phyloP scores from a whole-genome alignment of 2,888 invertebrate species.

The Orthonychiurus folsomi region DNA sequence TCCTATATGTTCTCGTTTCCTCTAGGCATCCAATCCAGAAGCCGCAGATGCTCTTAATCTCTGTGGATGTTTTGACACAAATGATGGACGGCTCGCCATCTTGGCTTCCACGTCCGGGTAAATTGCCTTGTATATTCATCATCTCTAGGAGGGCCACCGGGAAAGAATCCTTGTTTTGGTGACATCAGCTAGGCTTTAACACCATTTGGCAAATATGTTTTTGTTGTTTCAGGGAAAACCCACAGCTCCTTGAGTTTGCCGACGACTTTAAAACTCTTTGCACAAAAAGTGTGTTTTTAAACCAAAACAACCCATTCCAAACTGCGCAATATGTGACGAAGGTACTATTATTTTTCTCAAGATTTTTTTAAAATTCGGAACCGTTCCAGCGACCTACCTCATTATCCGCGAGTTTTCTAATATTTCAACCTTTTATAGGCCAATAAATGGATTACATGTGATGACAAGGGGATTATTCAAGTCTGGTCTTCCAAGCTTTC shows the following conservation, averaged over 20 bases:
- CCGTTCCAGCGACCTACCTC: background rate
- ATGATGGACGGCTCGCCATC: constrained; percentile 11
- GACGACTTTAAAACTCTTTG: background rate
- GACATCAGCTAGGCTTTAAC: background rate
- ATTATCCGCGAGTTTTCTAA: too few relatives aligned
- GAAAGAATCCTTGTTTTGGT: too few relatives aligned
- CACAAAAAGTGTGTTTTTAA: background rate
- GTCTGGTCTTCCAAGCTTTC: constrained; percentile 20
- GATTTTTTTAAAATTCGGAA: background rate
- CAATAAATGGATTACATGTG: constrained; percentile 31
- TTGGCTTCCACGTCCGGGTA: constrained; percentile 10
- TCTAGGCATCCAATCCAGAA: too few relatives aligned
- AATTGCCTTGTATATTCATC: background rate
- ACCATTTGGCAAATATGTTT: too few relatives aligned
- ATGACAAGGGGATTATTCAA: constrained; percentile 27
- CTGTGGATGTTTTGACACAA: constrained; percentile 10
- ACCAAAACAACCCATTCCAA: background rate
- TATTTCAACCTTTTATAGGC: constrained; percentile 9
- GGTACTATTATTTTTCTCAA: too few relatives aligned
- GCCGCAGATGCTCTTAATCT: constrained; percentile 28
- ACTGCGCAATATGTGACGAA: background rate
- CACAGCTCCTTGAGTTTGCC: background rate
- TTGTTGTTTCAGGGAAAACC: background rate
- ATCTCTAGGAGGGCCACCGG: too few relatives aligned
- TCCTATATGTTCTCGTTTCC: too few relatives aligned